Evolutionary conservation across 2,113 vertebrate genomes (phyloP), one percentile per base, ranked within the genome.

Genomic region (Hiodon alosoides): DNA sequence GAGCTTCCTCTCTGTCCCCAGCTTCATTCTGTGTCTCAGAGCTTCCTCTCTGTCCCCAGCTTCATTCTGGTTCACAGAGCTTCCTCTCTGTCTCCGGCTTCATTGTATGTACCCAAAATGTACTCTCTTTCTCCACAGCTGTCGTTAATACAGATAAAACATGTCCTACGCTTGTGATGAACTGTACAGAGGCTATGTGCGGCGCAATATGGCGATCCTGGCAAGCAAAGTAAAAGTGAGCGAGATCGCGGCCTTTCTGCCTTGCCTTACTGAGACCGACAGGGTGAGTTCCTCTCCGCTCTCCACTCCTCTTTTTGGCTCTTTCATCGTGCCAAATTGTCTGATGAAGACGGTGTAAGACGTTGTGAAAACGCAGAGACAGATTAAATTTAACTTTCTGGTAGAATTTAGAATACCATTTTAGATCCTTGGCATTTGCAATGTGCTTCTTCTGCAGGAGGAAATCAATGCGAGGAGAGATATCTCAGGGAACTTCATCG

Each of bases 201-300:
- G 83, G 74, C 59, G 0, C 11, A 88, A 82, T 0, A 81, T 90
- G 89, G 14, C 77, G 4, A 50, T 1, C 3, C 83, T 88, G 7
- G 83, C 81, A 9, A 17, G 6, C 60, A 79, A 0, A 1, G 83
- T 92, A 76, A 89, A 84, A 87, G 82, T 80, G 16, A 86, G 46
- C 70, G 83, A 87, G 8, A 82, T 91, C 9, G 1, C 90, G 0
- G 3, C 75, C 48, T 5, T 89, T 61, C 86, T 92, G 72, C 72
- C 83, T 0, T 91, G 90, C 71, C 72, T 92, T 79, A 90, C 91
- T 3, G 6, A 54, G 51, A 75, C 85, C 6, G 91, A 92, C 85
- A 78, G 72, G 86, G 91, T 92, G 78, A 67, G 81, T 76, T 50
- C 55, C 6, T 9, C 2, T 50, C 51, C 3, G 52, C 9, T 31